Base-by-base conservation (phyloP, 2,113 vertebrate genomes). In the Esox niger region DNA sequence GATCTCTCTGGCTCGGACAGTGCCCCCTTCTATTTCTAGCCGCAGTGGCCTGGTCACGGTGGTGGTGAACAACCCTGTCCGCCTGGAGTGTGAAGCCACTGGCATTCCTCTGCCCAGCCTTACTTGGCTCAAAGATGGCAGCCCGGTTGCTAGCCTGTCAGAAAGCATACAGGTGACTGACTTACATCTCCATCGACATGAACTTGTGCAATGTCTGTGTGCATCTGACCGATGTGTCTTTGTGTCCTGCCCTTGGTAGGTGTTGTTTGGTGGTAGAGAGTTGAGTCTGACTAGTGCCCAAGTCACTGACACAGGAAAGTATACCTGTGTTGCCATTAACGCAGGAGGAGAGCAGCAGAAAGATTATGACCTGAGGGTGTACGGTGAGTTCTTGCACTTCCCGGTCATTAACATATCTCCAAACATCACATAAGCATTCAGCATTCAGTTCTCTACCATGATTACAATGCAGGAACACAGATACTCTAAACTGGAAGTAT, bases 61-160 rank as follows among this genome's bases (percentile, higher is more conserved):
- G 62, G 93, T 98, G 66, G 93, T 98, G 49, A 98, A 97, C 70
- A 93, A 98, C 55, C 82, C 82, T 0, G 92, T 92, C 69, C 90
- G 87, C 30, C 84, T 99, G 78, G 92, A 95, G 71, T 99, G 97
- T 79, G 95, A 98, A 85, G 94, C 95, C 35, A 92, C 92, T 15
- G 97, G 97, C 1, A 93, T 96, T 70, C 97, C 97, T 2, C 77
- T 71, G 15, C 97, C 97, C 4, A 94, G 92, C 86, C 91, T 99
- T 76, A 99, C 95, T 0, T 99, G 97, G 97, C 79, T 99, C 38
- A 98, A 98, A 86, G 95, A 98, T 11, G 95, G 95, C 21, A 97
- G 96, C 79, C 96, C 97, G 0, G 94, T 99, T 49, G 91, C 95
- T 58, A 95, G 94, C 46, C 86, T 95, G 1, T 86, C 91, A 6